Evolutionary conservation across 23 tunicate species (phyloP).

Genomic region (Trididemnum clinides): DNA sequence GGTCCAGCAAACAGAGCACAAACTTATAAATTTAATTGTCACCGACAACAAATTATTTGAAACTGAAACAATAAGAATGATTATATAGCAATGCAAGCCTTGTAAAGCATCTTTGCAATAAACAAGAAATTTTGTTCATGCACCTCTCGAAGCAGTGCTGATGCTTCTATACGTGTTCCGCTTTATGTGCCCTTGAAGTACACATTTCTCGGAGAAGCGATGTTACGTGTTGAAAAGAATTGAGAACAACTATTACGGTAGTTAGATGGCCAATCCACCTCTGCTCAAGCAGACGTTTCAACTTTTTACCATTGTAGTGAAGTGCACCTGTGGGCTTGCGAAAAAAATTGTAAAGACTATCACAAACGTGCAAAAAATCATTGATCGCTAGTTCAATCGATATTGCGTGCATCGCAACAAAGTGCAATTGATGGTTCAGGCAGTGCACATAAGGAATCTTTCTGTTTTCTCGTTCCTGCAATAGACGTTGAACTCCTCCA

Average conservation of each 20-base stretch:
- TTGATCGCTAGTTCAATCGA: neutral
- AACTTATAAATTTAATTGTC: no score
- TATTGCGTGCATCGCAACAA: neutral
- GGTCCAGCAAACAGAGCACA: no score
- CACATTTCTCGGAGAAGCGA: no score
- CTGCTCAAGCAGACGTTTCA: neutral
- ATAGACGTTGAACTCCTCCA: neutral
- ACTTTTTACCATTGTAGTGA: neutral
- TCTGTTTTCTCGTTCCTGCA: neutral
- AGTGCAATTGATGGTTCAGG: neutral
- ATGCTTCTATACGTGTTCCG: no score
- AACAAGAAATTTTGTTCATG: no score
- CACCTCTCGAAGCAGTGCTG: no score
- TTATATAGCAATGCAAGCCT: no score
- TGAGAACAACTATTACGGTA: neutral
- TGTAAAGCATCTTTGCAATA: no score
- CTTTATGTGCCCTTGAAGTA: no score
- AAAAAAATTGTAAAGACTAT: neutral
- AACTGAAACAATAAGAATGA: no score
- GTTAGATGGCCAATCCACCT: neutral
- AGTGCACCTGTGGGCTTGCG: neutral
- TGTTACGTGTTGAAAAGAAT: neutral
- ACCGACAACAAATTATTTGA: no score
- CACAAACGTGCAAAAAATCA: neutral
- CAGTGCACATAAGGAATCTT: neutral